Evolutionary conservation across 92 coral and sea anemone genomes (phyloP), one percentile per base, ranked within the genome.

Genomic region (Epizoanthus illoricatus): DNA sequence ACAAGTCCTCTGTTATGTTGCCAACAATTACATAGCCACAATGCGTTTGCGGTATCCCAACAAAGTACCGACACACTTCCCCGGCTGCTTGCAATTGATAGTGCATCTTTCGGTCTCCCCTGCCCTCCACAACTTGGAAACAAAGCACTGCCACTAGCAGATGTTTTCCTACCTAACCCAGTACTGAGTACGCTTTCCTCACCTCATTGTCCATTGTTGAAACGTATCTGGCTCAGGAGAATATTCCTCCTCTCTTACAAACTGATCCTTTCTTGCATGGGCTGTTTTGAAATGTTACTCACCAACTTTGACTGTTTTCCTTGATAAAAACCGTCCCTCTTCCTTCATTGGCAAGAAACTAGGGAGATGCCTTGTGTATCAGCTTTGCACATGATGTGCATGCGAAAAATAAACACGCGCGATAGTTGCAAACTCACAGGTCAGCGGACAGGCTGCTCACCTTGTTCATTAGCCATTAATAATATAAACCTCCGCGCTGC

Each of bases 131-230:
- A 65, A 39, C 42, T 28, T 18, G 70, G 39, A 9, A 64, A 64
- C 69, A 39, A 68, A 33, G 73, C 47, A 33, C 12, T 39, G n/a
- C 49, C 40, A 68, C 73, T 52, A 39, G 73, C 73, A 68, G 73
- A 68, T 39, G 73, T 16, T 68, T 68, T 39, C n/a, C 42, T 23
- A 16, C 49, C 71, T 18, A 7, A 23, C 33, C 33, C 17, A 16
- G 42, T 11, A 11, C 18, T 12, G 2, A 39, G n/a, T 43, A 39
- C 73, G 42, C 15, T 68, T 40, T 7, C 7, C 49, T 39, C 73
- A 10, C 42, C 70, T 17, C 40, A 2, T 40, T 68, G 73, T 68
- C 56, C 52, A 7, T 68, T 68, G 49, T 24, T 65, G 40, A 68
- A 15, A 10, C 28, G 4, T 23, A 7, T 61, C 28, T 20, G 21